Conservation (phyloP, 2,113 vertebrate species). For the Cyphomyrus discorhynchus region DNA sequence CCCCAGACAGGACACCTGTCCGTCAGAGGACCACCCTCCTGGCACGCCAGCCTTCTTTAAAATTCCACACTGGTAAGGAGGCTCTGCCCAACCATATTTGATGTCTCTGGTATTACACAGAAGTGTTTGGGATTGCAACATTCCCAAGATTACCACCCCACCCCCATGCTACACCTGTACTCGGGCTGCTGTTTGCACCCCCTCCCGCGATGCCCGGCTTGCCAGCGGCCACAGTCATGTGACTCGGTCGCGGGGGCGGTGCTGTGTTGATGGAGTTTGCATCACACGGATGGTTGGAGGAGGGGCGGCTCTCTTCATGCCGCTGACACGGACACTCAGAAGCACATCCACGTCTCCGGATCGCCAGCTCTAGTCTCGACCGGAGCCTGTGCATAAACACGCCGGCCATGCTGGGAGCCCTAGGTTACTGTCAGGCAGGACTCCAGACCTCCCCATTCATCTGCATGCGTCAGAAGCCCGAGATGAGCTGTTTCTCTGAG, state of each 20-base stretch:
- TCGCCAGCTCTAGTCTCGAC: background rate
- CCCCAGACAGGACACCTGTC: conserved; percentile 8
- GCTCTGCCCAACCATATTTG: background rate
- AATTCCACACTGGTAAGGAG: background rate
- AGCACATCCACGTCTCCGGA: background rate
- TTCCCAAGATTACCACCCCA: background rate
- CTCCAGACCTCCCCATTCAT: background rate
- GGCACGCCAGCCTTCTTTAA: background rate
- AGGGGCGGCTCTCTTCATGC: background rate
- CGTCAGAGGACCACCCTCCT: background rate
- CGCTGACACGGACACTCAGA: background rate
- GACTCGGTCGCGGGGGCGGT: background rate
- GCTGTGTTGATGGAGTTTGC: background rate
- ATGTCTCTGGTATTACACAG: conserved; percentile 14
- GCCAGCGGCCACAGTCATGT: background rate
- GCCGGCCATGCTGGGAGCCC: background rate
- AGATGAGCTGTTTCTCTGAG: conserved; percentile 47
- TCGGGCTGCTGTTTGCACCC: background rate
- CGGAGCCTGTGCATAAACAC: background rate
- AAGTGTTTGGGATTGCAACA: conserved; percentile 15
- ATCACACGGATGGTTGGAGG: background rate
- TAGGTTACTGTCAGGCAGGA: background rate
- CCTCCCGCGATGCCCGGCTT: background rate
- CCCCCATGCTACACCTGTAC: background rate
- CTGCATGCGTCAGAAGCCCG: conserved; percentile 38